Base-by-base conservation (phyloP, 2,888 invertebrate species). In the Stenchaetothrips biformis region DNA sequence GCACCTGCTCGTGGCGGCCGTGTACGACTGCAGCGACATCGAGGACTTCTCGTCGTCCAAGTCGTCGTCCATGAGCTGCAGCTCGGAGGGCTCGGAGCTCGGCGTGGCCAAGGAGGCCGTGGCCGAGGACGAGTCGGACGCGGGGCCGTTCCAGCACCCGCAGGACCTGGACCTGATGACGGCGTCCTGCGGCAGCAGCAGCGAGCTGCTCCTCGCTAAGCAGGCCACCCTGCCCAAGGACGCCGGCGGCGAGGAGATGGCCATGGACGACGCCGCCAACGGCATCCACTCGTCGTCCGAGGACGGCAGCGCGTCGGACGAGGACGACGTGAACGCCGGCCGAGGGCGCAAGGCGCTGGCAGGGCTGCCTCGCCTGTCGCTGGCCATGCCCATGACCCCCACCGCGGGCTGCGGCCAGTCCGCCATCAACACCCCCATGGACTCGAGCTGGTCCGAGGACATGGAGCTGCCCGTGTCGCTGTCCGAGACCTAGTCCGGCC, bases 221-320 rank as follows among this genome's bases (percentile, higher is more conserved):
- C 67, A 79, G 16, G 47, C 80, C 53, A 81, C 81, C 16, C 79
- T 83, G 37, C 83, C 84, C 0, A 83, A 84, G 80, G 84, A 84
- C 47, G 82, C 85, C 8, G 85, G 83, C 6, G 85, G 85, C 0
- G 85, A 85, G 49, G 85, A 85, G 80, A 84, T 84, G 11, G 84
- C 84, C 7, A 84, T 85, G 79, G 84, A 84, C n/a, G 84, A 84
- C 53, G 13, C 53, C 53, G 53, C 53, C 53, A 74, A 74, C 25
- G 67, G 67, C 21, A 81, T 83, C 27, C 79, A 81, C 18, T 79
- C 81, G 25, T 80, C 81, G 37, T 79, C 80, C 7, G 80, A 74
- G 67, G 67, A 74, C 9, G 67, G 59, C 59, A 59, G 25, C 67
- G 81, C 80, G 80, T 82, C 82, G 0, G 82, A 81, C 27, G 82